Conservation (phyloP, 64 coral and sea anemone genomes). For the Exaiptasia diaphana region DNA sequence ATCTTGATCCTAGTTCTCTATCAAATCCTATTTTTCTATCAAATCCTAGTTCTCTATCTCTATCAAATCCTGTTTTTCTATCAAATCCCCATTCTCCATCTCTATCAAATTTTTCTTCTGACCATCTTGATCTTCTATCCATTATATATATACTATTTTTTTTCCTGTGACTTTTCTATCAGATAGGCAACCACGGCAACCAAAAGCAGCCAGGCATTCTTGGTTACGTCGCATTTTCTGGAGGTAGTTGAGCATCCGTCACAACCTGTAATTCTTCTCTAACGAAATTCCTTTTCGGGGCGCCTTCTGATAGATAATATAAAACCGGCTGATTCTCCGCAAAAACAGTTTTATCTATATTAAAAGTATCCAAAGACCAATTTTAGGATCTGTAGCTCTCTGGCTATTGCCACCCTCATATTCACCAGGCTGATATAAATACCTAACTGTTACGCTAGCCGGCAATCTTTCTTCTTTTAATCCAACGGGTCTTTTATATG, state of each 20-base stretch:
- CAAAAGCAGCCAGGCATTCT: not conserved
- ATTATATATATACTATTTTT: not conserved
- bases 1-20: too few relatives aligned
- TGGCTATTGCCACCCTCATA: not conserved
- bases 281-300: not conserved
- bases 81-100: too few relatives aligned
- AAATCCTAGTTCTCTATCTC: too few relatives aligned
- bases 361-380: not conserved
- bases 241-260: not conserved
- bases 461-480: not conserved
- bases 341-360: not conserved
- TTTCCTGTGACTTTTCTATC: too few relatives aligned
- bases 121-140: not conserved
- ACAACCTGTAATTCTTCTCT: not conserved
- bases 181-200: too few relatives aligned
- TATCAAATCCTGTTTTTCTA: too few relatives aligned
- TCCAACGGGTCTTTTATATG: not conserved
- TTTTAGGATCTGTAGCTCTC: slow-evolving; percentile 13
- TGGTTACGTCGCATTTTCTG: not conserved
- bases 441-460: not conserved
- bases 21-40: too few relatives aligned
- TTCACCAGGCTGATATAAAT: not conserved
- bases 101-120: not conserved
- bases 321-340: not conserved
- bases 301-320: not conserved